Base-by-base conservation (phyloP, 1,140 invertebrate genomes). In the Tetragnatha versicolor region DNA sequence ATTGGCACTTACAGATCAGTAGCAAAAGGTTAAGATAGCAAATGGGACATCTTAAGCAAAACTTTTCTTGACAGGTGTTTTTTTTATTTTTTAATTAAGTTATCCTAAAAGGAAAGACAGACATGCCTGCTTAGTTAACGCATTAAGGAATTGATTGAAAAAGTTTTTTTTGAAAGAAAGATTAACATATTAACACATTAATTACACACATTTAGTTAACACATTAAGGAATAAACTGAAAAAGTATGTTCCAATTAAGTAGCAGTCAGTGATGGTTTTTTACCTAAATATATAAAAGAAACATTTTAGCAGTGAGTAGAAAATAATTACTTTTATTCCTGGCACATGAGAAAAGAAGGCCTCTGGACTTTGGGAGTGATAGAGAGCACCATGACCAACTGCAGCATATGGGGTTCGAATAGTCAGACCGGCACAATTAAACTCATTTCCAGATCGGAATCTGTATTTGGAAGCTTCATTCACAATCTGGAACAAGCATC, bases 351-450 rank as follows among this genome's bases (percentile, higher is more conserved):
- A 92, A 87, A 99, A 99, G 87, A 95, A 98, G 2, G 94, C 95
- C 88, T 99, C 98, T 0, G 96, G 95, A 85, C 93, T 96, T 88
- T 99, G 98, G 0, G 97, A 99, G 88, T 99, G 98, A 87, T 99
- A 99, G 0, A 98, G 87, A 0, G 91, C 96, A 0, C 98, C 98
- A 87, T 99, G 97, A 3, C 91, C 91, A n/a, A 91, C 90, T 37
- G 90, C 90, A 17, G 89, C 89, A 83, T 87, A 93, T 0, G 98
- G 97, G 12, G 96, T 88, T 58, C 98, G 89, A 37, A 99, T 89
- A 0, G 97, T 99, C 55, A 99, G 87, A 73, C 90, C 92, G 1
- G 98, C 98, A 86, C 96, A 98, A 81, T 96, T 89, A 84, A 93
- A 99, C 81, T 91, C 85, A 60, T 92, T 93, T 3, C 97, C 98